These are phyloP conservation scores for Rhodeus uyekii DNA, from an alignment of 2,797 vertebrate species.

Conservation along the genomic window DNA sequence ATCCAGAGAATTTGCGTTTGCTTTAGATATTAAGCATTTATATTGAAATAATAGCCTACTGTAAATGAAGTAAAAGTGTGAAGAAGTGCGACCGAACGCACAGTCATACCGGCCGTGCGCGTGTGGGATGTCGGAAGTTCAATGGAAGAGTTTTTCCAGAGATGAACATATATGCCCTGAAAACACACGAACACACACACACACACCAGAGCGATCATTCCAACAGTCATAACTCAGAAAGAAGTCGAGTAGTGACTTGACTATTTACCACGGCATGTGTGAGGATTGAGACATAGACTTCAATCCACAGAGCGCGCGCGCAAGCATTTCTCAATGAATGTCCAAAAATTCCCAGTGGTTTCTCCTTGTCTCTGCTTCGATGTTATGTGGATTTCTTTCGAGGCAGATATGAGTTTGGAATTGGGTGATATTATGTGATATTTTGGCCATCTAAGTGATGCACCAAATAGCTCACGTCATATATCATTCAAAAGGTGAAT, in stretches of 20 bases:
- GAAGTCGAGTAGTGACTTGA: conserved; percentile 14
- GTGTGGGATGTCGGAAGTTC: conserved; percentile 36
- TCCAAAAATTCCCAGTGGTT: neutral
- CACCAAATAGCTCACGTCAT: neutral
- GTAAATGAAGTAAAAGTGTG: neutral
- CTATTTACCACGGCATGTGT: neutral
- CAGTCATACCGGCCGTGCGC: conserved; percentile 20
- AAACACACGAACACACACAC: neutral
- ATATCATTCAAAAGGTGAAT: neutral
- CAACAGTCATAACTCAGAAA: conserved; percentile 23
- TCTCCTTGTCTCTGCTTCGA: neutral
- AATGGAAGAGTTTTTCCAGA: conserved; percentile 42
- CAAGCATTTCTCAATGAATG: neutral
- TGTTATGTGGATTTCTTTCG: neutral
- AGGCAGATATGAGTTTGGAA: neutral
- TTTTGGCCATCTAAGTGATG: neutral
- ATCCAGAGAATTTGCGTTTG: neutral
- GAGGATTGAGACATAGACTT: neutral
- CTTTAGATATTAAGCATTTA: neutral
- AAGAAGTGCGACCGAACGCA: neutral
- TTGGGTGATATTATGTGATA: neutral
- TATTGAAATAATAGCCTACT: neutral
- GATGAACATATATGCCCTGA: conserved; percentile 10
- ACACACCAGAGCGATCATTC: neutral
- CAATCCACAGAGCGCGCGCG: neutral